phyloP scores from a whole-genome alignment of 2,797 vertebrate genomes.

The Pantherophis vulpinus region DNA sequence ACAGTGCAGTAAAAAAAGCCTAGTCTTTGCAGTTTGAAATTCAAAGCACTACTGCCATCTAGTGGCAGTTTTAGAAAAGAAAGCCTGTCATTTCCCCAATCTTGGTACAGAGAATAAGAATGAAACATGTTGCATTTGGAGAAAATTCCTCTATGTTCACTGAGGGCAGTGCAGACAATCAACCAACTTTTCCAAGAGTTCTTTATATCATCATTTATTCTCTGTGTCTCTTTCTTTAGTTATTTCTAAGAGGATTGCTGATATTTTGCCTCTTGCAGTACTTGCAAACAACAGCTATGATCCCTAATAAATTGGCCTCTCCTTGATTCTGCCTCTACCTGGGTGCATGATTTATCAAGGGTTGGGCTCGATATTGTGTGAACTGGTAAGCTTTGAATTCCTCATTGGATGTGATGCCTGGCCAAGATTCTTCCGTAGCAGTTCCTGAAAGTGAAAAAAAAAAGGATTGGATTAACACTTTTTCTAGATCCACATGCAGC shows the following conservation, averaged over 20 bases:
- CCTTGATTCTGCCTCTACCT: slow-evolving; percentile 71
- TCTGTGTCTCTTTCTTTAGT: neutral
- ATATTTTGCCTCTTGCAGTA: neutral
- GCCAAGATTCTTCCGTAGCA: slow-evolving; percentile 89
- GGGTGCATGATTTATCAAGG: slow-evolving; percentile 85
- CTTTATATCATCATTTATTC: neutral
- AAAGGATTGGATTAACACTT: neutral
- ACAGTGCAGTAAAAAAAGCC: neutral
- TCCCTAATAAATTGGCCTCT: accelerated
- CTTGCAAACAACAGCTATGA: neutral
- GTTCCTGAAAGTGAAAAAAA: slow-evolving; percentile 74
- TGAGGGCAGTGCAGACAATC: neutral
- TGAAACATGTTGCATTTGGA: neutral
- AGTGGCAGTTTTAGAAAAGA: neutral
- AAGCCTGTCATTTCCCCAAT: neutral
- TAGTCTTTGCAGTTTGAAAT: neutral
- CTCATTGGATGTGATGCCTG: slow-evolving; percentile 83
- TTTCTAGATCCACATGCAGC: neutral
- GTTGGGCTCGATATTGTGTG: slow-evolving; percentile 81
- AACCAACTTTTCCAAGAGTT: neutral
- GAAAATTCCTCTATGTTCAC: neutral
- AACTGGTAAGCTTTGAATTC: slow-evolving; percentile 88
- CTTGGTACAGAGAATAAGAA: neutral
- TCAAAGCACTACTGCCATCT: slow-evolving; percentile 12
- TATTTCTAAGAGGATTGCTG: accelerated